A percentile compares a stretch with the other conserved stretches of the same genome.
phyloP scores from a whole-genome alignment of 2,113 vertebrate species.

The Ailurus styani region DNA sequence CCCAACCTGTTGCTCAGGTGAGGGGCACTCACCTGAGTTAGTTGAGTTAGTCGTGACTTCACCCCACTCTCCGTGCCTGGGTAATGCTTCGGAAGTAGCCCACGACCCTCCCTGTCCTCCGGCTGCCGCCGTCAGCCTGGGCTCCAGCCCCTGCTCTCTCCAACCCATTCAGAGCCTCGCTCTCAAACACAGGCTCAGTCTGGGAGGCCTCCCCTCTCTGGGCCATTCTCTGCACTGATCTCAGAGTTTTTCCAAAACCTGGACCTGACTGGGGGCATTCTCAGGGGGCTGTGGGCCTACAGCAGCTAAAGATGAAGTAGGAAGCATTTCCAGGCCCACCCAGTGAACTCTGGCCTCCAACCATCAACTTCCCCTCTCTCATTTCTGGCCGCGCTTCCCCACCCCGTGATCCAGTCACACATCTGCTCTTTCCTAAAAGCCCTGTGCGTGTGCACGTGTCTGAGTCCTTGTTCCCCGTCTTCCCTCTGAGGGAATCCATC shows the following conservation, averaged over 20 bases:
- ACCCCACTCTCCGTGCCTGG: fast-evolving
- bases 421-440: fast-evolving
- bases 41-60: not conserved
- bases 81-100: not conserved
- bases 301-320: not conserved
- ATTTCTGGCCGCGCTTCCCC: not conserved
- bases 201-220: not conserved
- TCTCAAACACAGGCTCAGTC: not conserved
- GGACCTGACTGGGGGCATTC: not conserved
- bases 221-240: not conserved
- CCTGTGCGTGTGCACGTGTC: fast-evolving
- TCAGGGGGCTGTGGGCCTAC: not conserved
- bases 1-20: fast-evolving
- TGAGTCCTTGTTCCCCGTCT: not conserved
- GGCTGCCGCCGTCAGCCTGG: fast-evolving
- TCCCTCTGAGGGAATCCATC: not conserved
- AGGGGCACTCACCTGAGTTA: no score
- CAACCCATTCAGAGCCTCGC: fast-evolving
- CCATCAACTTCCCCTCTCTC: not conserved
- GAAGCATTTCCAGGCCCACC: not conserved
- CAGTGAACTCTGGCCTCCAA: not conserved
- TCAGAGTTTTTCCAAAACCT: not conserved
- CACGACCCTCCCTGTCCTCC: fast-evolving
- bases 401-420: fast-evolving
- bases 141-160: not conserved